Conservation (phyloP, 2,888 invertebrate species). For the Drosophila nr. perissopoda region DNA sequence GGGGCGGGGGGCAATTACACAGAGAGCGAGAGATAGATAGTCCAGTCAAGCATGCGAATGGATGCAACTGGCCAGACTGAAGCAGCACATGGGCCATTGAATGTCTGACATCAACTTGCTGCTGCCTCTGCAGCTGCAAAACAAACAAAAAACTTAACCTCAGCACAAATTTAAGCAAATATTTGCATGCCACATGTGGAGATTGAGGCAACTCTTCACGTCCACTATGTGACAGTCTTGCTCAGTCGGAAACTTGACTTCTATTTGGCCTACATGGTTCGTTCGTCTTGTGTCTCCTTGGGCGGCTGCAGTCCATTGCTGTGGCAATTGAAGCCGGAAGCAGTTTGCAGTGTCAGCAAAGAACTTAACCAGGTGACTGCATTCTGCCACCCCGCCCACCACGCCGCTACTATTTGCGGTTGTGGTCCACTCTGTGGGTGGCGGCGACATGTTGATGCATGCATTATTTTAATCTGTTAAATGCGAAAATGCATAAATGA, state of each 20-base stretch:
- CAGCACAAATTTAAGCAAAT: conserved; percentile 84
- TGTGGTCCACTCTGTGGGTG: conserved; percentile 1
- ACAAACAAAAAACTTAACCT: conserved; percentile 83
- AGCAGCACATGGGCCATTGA: conserved; percentile 58
- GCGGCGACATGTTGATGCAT: conserved; percentile 50
- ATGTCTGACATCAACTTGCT: conserved; percentile 68
- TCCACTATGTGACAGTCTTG: conserved; percentile 51
- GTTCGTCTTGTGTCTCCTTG: conserved; percentile 9
- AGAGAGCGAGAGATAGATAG: conserved; percentile 37
- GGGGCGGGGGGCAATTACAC: neutral
- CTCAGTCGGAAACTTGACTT: conserved; percentile 47
- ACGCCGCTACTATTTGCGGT: neutral
- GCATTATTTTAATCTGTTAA: conserved; percentile 80
- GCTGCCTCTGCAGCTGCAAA: conserved; percentile 30
- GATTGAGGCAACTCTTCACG: conserved; percentile 60
- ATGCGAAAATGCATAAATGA: conserved; percentile 61
- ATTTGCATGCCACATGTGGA: conserved; percentile 80
- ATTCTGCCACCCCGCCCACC: conserved; percentile 13
- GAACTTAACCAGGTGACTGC: conserved; percentile 66
- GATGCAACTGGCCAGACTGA: conserved; percentile 53
- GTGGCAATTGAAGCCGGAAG: conserved; percentile 79
- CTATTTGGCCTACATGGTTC: conserved; percentile 41
- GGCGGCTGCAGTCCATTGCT: conserved; percentile 51
- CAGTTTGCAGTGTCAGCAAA: conserved; percentile 76
- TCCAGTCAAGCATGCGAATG: conserved; percentile 43